These are phyloP conservation scores for Drosophila micromelanica DNA, from an alignment of 1,140 invertebrate species.

Conservation along the genomic window DNA sequence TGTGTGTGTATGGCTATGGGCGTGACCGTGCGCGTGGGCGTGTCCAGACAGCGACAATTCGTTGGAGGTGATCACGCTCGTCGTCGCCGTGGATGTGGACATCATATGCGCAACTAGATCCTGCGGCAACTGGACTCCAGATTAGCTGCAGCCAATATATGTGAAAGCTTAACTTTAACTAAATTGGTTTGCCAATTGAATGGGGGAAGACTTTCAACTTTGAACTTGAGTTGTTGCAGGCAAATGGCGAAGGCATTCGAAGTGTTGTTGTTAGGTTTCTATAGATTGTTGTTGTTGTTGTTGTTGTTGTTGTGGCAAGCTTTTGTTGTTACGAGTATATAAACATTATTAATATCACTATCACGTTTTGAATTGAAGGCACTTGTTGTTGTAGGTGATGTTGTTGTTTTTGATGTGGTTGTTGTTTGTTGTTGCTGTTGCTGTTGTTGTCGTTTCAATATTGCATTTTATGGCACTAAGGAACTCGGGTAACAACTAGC, in stretches of 20 bases:
- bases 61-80: conserved; percentile 82
- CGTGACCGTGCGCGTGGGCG: conserved; percentile 49
- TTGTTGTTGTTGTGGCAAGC: conserved; percentile 51
- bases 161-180: conserved; percentile 27
- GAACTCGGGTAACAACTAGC: conserved; percentile 57
- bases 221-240: conserved; percentile 38
- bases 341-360: conserved; percentile 81
- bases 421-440: conserved; percentile 34
- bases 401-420: conserved; percentile 39
- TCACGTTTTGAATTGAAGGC: conserved; percentile 65
- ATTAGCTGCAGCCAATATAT: background rate
- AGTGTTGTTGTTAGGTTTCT: conserved; percentile 18
- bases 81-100: conserved; percentile 79
- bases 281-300: conserved; percentile 21
- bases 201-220: conserved; percentile 32
- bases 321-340: conserved; percentile 70
- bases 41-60: conserved; percentile 64
- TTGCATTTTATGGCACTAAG: conserved; percentile 79
- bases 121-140: background rate
- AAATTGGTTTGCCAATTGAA: conserved; percentile 59
- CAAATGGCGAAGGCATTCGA: conserved; percentile 22
- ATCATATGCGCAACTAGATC: conserved; percentile 45
- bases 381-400: conserved; percentile 55
- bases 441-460: conserved; percentile 54
- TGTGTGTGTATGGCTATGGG: conserved; percentile 42